Base-by-base conservation (phyloP, 2,797 vertebrate species). In the Poliocrania exsul region DNA sequence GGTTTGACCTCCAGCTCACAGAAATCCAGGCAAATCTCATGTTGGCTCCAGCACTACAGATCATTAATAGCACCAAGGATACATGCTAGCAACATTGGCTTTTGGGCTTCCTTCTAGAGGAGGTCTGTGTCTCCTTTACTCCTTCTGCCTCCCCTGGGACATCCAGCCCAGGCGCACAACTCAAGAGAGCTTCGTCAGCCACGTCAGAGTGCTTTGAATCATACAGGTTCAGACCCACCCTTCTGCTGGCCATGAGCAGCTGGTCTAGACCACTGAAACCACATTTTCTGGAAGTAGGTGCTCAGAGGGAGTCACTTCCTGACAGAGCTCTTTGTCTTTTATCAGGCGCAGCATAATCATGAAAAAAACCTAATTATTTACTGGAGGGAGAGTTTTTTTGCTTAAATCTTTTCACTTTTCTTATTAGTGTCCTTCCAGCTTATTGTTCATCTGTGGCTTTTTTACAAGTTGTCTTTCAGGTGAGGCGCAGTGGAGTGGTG, bases 401-500 rank as follows among this genome's bases (percentile, higher is more conserved):
- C 33, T 23, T 29, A 28, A 94, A 83, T 87, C 5, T 91, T 92
- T 88, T 84, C 46, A 91, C 40, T 92, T 93, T 92, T 97, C 83
- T 91, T 93, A 92, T 88, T 94, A 94, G 64, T 81, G 89, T 86
- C 90, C 92, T 86, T 95, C 82, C 93, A 92, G 84, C 85, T 96
- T 95, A 91, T 97, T 97, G 96, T 81, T 97, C 97, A 97, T 94
- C 90, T 96, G 92, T 96, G 95, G 95, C 95, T 95, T 94, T 96
- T 95, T 96, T 95, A 85, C 74, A 91, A 95, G 94, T 80, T 91
- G 90, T 97, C 96, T 96, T 93, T 96, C 96, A 96, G 96, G 94
- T 85, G 92, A 97, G 95, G 88, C 1, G 6, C 95, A 97, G 94
- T 82, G 81, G 96, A 96, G 85, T 92, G 84, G 94, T 95, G 95